phyloP scores from a whole-genome alignment of 2,888 invertebrate species.

The Synanthedon tipuliformis region DNA sequence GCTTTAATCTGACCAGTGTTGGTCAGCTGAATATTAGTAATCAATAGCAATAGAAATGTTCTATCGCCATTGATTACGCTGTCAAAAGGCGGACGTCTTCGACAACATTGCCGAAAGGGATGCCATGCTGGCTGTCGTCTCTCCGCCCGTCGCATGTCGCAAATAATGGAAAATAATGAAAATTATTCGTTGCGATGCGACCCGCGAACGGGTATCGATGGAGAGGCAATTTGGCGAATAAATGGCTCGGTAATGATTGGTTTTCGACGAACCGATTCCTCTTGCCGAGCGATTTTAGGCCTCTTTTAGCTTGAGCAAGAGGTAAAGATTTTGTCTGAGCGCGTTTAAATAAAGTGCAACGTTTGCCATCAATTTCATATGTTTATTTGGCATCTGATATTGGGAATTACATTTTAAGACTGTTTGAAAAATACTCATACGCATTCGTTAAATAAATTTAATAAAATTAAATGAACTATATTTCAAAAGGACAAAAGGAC shows the following conservation, averaged over 20 bases:
- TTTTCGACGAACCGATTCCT: constrained; percentile 2
- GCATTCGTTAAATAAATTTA: no score
- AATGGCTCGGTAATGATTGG: constrained; percentile 30
- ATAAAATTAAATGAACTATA: no score
- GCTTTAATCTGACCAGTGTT: background rate
- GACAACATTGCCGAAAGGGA: constrained; percentile 25
- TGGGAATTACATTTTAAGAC: background rate
- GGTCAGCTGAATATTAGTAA: background rate
- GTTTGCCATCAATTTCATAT: background rate
- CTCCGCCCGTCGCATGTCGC: constrained; percentile 16
- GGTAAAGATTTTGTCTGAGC: background rate
- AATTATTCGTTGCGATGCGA: constrained; percentile 40
- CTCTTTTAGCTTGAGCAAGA: background rate
- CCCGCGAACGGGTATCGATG: constrained; percentile 42
- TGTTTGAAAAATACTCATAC: background rate
- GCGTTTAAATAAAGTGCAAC: background rate
- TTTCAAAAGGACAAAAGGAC: no score
- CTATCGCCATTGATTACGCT: constrained; percentile 1
- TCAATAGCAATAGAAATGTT: constrained; percentile 9
- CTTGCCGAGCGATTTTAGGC: background rate
- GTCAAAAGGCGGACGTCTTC: constrained; percentile 24
- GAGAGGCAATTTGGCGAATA: constrained; percentile 50
- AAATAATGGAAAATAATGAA: constrained; percentile 40
- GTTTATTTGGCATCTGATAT: background rate
- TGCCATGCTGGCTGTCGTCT: no score